A percentile compares a stretch with the other conserved stretches of the same genome.
These are phyloP conservation scores for Chrysomela aeneicollis DNA, from an alignment of 2,888 invertebrate genomes.

Conservation along the genomic window DNA sequence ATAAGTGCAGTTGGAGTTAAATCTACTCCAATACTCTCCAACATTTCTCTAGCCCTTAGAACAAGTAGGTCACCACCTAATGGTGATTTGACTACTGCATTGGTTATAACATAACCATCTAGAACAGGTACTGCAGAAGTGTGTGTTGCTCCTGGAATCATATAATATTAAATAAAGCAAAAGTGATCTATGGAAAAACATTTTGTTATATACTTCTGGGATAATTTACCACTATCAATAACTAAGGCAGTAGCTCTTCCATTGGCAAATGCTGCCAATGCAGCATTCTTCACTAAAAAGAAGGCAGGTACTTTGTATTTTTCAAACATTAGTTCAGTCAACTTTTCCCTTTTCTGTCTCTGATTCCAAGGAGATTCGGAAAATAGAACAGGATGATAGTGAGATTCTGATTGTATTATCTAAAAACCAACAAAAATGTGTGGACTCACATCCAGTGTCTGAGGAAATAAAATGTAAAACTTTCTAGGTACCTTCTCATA, in stretches of 20 bases:
- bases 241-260: conserved; percentile 79
- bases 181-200: conserved; percentile 23
- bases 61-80: conserved; percentile 95
- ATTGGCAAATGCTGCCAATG: conserved; percentile 96
- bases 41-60: conserved; percentile 71
- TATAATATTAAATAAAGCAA: conserved; percentile 15
- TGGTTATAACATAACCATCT: conserved; percentile 93
- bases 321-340: conserved; percentile 98
- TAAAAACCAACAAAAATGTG: conserved; percentile 46
- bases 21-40: conserved; percentile 66
- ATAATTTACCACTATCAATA: conserved; percentile 41
- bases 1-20: conserved; percentile 68
- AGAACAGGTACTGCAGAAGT: conserved; percentile 96
- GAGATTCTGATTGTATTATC: conserved; percentile 93
- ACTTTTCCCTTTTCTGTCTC: conserved; percentile 88
- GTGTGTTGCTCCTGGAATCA: conserved; percentile 83
- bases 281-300: conserved; percentile 97
- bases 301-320: conserved; percentile 99
- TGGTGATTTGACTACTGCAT: conserved; percentile 95
- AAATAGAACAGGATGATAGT: conserved; percentile 96
- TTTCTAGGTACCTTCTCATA: conserved; percentile 78
- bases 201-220: not conserved
- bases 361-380: conserved; percentile 98
- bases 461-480: not conserved
- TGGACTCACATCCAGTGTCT: not conserved